Conservation (phyloP, 2,113 vertebrate genomes). For the Cyanocitta stelleri region DNA sequence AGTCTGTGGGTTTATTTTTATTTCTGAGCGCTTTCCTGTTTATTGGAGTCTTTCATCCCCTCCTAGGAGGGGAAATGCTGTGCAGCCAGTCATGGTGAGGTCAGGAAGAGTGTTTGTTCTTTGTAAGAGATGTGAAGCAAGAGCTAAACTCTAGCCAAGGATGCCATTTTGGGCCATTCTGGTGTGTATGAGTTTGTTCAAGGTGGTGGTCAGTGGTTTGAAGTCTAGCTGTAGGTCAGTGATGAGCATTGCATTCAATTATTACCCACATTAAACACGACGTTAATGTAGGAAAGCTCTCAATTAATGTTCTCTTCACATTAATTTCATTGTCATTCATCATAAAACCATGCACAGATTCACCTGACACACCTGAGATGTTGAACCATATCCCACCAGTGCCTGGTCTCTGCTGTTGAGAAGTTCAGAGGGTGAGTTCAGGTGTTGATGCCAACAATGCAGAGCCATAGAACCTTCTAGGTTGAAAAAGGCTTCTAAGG, state of each 20-base stretch:
- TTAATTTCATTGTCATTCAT: not conserved
- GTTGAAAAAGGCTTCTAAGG: not conserved
- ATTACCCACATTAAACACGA: not conserved
- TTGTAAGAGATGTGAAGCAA: not conserved
- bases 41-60: not conserved
- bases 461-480: not conserved
- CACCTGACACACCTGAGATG: not conserved
- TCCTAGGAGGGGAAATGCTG: not conserved
- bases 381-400: not conserved
- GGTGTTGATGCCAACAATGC: not conserved
- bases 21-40: slow-evolving; percentile 1
- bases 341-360: rapidly evolving
- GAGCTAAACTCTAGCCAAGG: not conserved
- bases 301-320: not conserved
- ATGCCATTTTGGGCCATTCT: not conserved
- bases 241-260: not conserved
- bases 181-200: not conserved
- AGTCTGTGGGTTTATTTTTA: not conserved
- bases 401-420: not conserved
- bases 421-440: not conserved
- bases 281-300: not conserved
- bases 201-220: not conserved
- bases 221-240: not conserved
- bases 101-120: not conserved
- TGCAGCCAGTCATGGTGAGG: not conserved